phyloP scores from a whole-genome alignment of 64 coral and sea anemone species.

The Anthopleura sola region DNA sequence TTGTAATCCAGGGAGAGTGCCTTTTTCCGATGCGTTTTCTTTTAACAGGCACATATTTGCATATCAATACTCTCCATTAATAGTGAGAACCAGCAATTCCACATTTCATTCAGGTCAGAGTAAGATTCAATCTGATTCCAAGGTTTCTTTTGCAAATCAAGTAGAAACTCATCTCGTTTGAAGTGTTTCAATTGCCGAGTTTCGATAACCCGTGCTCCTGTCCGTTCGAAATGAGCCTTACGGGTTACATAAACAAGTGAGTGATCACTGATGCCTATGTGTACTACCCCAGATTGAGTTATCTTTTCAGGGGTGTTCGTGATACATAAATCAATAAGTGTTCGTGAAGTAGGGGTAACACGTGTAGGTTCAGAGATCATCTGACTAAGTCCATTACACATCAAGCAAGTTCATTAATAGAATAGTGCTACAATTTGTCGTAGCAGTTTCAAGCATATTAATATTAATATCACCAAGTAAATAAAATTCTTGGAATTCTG shows the following conservation, averaged over 20 bases:
- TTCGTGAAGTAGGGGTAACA: not conserved
- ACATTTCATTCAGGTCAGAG: not conserved
- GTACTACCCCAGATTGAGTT: not conserved
- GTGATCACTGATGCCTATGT: not conserved
- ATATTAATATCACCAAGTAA: conserved; percentile 17
- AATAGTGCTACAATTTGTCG: not conserved
- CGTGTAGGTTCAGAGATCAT: conserved; percentile 23
- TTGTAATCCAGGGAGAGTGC: too few relatives aligned
- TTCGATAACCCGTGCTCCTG: not conserved
- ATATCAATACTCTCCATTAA: not conserved
- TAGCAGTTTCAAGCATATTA: not conserved
- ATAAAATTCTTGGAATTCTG: not conserved
- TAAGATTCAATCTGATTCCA: too few relatives aligned
- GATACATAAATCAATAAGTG: conserved; percentile 18
- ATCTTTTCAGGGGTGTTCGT: conserved; percentile 1
- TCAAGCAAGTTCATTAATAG: conserved; percentile 4
- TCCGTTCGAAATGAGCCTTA: not conserved
- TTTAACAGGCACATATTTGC: too few relatives aligned
- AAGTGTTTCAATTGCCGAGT: conserved; percentile 19
- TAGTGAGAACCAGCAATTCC: not conserved
- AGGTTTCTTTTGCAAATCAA: not conserved
- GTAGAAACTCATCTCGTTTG: not conserved
- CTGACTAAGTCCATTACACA: not conserved
- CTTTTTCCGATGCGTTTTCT: too few relatives aligned
- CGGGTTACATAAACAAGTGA: conserved; percentile 22